phyloP scores from a whole-genome alignment of 2,888 invertebrate species.

The Caenorhabditis macrosperma region DNA sequence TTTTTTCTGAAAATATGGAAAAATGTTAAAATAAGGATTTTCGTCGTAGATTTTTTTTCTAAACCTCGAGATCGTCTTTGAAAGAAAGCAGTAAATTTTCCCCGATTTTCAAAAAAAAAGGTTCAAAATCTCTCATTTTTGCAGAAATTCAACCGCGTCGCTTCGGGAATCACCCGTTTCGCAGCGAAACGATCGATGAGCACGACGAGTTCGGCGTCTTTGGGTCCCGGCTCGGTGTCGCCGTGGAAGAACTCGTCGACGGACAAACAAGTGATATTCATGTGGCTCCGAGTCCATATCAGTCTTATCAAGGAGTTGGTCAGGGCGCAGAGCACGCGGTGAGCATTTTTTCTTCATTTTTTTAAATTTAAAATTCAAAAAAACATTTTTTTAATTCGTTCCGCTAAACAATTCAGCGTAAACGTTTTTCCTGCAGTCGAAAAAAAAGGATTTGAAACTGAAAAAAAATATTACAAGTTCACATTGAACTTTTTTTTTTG shows the following conservation, averaged over 20 bases:
- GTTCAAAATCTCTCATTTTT: no score
- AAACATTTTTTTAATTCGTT: not conserved
- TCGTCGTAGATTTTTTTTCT: not conserved
- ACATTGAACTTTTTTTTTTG: not conserved
- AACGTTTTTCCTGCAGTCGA: no score
- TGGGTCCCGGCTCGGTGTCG: constrained; percentile 37
- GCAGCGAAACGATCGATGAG: constrained; percentile 87
- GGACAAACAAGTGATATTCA: constrained; percentile 69
- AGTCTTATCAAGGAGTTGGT: constrained; percentile 86
- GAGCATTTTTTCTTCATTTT: not conserved
- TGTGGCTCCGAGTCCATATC: constrained; percentile 85
- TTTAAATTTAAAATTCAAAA: not conserved
- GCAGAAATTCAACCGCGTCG: constrained; percentile 91
- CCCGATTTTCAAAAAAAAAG: no score
- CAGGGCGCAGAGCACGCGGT: constrained; percentile 65
- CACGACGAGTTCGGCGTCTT: constrained; percentile 41
- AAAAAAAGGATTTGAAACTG: no score
- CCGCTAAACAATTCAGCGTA: no score
- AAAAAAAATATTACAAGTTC: no score
- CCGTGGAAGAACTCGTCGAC: constrained; percentile 71
- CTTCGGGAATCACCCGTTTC: constrained; percentile 91
- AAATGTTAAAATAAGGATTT: not conserved
- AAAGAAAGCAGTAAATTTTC: no score
- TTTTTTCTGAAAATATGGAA: not conserved
- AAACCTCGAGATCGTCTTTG: no score